Evolutionary conservation across 1,140 invertebrate genomes (phyloP), one percentile per base, ranked within the genome.

Genomic region (Cydia fagiglandana): DNA sequence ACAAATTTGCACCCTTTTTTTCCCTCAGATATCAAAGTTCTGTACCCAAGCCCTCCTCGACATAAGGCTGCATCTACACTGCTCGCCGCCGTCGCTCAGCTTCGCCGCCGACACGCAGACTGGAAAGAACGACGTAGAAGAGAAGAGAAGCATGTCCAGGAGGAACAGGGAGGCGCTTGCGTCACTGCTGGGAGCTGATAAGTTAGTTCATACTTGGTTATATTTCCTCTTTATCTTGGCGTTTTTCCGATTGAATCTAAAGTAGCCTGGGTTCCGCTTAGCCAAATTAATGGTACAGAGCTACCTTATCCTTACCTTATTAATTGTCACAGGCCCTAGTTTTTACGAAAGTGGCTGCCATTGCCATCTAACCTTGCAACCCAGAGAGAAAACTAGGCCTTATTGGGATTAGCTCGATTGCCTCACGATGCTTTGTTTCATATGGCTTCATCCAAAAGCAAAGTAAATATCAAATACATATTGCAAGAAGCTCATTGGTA

Each of bases 41-140:
- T 87, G 88, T 75, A 84, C 86, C 0, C 83, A 87, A 83, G 88
- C 91, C 1, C 38, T 91, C 20, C 74, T 90, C 15, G 84, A 92
- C 64, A 91, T 92, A 64, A 79, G 88, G 28, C 74, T 92, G 13
- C 91, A 92, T 45, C 80, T 92, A 12, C 87, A 91, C 70, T 88
- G 87, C 74, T 87, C 89, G 9, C 91, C 91, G 28, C 87, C 91
- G 5, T 85, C 89, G 1, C 66, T 92, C 0, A 89, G 74, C 78
- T 91, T 86, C 64, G 85, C 83, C 0, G 6, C 86, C 9, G 84
- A 86, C 38, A 17, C 64, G 1, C 78, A 30, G 4, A 34, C 68
- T 20, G 13, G 68, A 73, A 70, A 80, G 53, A 81, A 77, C 4
- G 66, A 76, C 24, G 30, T 76, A 34, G 68, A 75, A n/a, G 77